These are phyloP conservation scores for Drosophila hawaiiensis DNA, from an alignment of 2,888 invertebrate genomes.

Conservation along the genomic window DNA sequence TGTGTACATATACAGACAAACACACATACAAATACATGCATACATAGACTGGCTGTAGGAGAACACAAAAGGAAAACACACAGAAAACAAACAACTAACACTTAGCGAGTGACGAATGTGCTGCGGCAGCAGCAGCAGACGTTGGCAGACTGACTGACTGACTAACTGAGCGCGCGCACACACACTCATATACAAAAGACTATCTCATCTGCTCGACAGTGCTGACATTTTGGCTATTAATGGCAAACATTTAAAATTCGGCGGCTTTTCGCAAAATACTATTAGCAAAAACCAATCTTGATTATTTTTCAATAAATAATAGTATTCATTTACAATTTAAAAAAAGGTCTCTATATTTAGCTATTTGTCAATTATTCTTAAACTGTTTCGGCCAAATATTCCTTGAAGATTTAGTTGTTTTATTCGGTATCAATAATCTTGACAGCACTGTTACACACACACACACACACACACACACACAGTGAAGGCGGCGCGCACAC, in stretches of 20 bases:
- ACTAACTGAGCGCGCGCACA: constrained; percentile 57
- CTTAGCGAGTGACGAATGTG: constrained; percentile 66
- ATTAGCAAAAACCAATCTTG: background rate
- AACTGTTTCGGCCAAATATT: background rate
- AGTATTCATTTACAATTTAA: background rate
- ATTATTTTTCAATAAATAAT: background rate
- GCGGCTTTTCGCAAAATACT: background rate
- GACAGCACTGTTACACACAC: constrained; percentile 13
- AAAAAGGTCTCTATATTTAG: background rate
- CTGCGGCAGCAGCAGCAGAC: constrained; percentile 55
- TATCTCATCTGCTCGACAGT: background rate
- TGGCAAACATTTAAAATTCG: background rate
- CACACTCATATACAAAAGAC: constrained; percentile 30
- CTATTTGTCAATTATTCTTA: background rate
- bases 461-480: constrained; percentile 15
- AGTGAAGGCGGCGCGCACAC: constrained; percentile 14
- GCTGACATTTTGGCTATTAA: background rate
- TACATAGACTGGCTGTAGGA: constrained; percentile 22
- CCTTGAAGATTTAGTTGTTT: background rate
- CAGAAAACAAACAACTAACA: constrained; percentile 28
- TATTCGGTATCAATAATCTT: background rate
- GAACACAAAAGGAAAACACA: constrained; percentile 18
- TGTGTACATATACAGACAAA: background rate
- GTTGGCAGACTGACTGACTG: constrained; percentile 70
- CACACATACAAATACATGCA: background rate